Percentiles rank a stretch among this genome's conserved stretches.
These are phyloP conservation scores for Stenopsyche tienmushanensis DNA, from an alignment of 1,140 invertebrate genomes.

Conservation along the genomic window DNA sequence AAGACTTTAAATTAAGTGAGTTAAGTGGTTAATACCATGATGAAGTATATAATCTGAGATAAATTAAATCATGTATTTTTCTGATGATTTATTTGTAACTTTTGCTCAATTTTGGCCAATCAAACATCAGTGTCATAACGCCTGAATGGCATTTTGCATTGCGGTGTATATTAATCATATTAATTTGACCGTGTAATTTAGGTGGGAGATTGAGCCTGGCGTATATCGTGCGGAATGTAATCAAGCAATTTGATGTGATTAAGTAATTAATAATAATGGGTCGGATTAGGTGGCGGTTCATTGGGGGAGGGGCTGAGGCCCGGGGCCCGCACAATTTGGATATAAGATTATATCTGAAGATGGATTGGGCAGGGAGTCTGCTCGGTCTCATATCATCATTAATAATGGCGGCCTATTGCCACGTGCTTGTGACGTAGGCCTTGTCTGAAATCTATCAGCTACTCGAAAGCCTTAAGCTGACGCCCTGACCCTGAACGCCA, in stretches of 20 bases:
- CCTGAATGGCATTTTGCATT: no score
- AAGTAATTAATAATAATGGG: conserved; percentile 39
- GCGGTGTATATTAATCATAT: conserved; percentile 6
- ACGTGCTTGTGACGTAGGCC: conserved; percentile 15
- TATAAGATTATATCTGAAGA: conserved; percentile 25
- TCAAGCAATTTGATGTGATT: conserved; percentile 39
- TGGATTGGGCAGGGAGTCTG: conserved; percentile 8
- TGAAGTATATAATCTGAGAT: no score
- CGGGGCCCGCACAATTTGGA: conserved; percentile 6
- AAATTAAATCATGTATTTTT: no score
- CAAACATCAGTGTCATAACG: no score
- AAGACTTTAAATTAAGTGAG: no score
- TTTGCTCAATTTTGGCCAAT: no score
- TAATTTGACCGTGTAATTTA: conserved; percentile 29
- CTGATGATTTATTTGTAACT: no score
- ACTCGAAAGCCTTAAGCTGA: neutral
- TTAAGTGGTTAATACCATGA: no score
- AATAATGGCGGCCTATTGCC: conserved; percentile 24
- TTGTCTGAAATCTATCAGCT: neutral
- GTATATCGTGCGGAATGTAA: conserved; percentile 37
- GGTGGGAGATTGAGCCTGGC: conserved; percentile 12
- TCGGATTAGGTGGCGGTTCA: neutral
- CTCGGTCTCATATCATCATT: conserved; percentile 18
- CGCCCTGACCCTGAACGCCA: no score
- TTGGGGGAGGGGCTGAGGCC: neutral